Conservation (phyloP, 2,113 vertebrate species). For the Chlorodrepanis virens region DNA sequence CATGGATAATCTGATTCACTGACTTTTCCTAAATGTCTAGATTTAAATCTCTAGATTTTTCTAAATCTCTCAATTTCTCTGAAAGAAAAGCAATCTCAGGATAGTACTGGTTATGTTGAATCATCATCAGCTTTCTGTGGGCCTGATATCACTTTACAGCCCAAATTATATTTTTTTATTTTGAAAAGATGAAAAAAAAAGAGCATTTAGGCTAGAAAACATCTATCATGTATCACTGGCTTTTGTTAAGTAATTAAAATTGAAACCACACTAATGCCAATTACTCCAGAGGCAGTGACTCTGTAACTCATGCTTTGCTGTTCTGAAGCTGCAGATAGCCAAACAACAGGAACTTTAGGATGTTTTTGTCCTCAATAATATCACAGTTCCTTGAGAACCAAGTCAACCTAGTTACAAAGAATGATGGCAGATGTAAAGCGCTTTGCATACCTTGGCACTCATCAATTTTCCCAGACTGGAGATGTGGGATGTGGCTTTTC, state of each 20-base stretch:
- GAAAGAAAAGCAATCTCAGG: neutral
- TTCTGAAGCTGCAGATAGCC: neutral
- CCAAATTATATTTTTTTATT: neutral
- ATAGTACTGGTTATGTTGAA: neutral
- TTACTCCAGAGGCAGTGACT: neutral
- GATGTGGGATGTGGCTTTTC: neutral
- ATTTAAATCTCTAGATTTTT: neutral
- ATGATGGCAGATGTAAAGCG: neutral
- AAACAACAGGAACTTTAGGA: neutral
- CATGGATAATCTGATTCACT: accelerated
- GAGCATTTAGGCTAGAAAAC: neutral
- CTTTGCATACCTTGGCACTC: neutral
- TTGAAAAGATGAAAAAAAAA: neutral
- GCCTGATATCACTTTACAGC: neutral
- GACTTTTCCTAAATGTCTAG: neutral
- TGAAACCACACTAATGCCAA: neutral
- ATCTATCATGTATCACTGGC: neutral
- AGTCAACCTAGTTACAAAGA: neutral
- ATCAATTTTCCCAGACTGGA: neutral
- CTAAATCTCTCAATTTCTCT: neutral
- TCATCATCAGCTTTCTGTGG: neutral
- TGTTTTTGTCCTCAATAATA: neutral
- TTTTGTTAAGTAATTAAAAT: neutral
- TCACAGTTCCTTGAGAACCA: neutral
- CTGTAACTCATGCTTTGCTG: neutral